phyloP scores from a whole-genome alignment of 2,888 invertebrate species.

The Agapostemon virescens region DNA sequence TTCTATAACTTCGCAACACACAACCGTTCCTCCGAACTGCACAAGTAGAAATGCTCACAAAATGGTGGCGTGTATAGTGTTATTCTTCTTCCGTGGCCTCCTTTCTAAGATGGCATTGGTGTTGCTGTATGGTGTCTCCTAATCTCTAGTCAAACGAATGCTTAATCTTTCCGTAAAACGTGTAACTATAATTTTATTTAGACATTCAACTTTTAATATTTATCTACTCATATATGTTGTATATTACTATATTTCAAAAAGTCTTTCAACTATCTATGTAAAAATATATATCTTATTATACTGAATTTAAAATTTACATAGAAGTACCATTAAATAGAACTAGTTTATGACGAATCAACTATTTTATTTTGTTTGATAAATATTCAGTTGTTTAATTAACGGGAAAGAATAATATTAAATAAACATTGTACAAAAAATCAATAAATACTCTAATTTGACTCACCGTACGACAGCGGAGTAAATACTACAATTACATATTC shows the following conservation, averaged over 20 bases:
- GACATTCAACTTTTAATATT: not conserved
- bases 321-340: not conserved
- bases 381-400: slow-evolving; percentile 7
- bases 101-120: slow-evolving; percentile 58
- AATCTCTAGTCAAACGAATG: slow-evolving; percentile 45
- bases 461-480: slow-evolving; percentile 25
- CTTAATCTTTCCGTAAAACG: not conserved
- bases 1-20: slow-evolving; percentile 31
- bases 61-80: slow-evolving; percentile 63
- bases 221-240: not conserved
- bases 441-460: slow-evolving; percentile 46
- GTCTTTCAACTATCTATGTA: not conserved
- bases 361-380: not conserved
- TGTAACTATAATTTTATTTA: not conserved
- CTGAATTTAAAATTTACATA: slow-evolving; percentile 1
- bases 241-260: not conserved
- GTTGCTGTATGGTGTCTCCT: slow-evolving; percentile 33
- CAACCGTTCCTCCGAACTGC: slow-evolving; percentile 61
- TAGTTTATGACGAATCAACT: not conserved
- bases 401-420: not conserved
- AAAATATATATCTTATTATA: not conserved
- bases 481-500: slow-evolving; percentile 10
- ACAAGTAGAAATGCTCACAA: slow-evolving; percentile 72
- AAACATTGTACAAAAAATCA: slow-evolving; percentile 40
- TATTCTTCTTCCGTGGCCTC: slow-evolving; percentile 51